Conservation (phyloP, 2,888 invertebrate genomes). For the Campaea margaritaria region DNA sequence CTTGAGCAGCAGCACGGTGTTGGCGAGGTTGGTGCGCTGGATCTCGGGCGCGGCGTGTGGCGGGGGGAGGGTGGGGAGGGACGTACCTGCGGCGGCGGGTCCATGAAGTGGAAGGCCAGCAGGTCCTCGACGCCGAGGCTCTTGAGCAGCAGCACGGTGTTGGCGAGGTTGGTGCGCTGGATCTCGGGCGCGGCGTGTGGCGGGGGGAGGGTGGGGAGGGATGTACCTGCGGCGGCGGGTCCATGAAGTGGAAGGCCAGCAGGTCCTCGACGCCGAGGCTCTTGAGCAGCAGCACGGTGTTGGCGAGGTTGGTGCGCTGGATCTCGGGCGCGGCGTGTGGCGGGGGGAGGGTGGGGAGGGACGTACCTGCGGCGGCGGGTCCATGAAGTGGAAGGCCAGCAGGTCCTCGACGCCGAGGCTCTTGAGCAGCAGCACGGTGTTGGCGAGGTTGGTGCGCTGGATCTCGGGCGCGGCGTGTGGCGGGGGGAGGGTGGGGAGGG, state of each 20-base stretch:
- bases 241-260: conserved; percentile 99
- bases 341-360: too few relatives aligned
- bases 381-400: conserved; percentile 99
- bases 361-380: conserved; percentile 96
- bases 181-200: too few relatives aligned
- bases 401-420: conserved; percentile 98
- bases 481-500: too few relatives aligned
- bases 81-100: too few relatives aligned
- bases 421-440: conserved; percentile 98
- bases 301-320: conserved; percentile 60
- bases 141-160: conserved; percentile 86
- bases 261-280: conserved; percentile 98
- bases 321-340: too few relatives aligned
- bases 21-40: neutral
- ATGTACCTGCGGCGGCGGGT: conserved; percentile 96
- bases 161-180: neutral
- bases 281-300: conserved; percentile 98
- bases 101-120: conserved; percentile 99
- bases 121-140: conserved; percentile 98
- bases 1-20: conserved; percentile 86
- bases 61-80: too few relatives aligned
- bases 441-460: conserved; percentile 99
- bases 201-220: too few relatives aligned
- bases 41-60: too few relatives aligned
- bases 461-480: too few relatives aligned